Evolutionary conservation across 2,888 invertebrate species (phyloP).

Genomic region (Pantelozetes paolii): DNA sequence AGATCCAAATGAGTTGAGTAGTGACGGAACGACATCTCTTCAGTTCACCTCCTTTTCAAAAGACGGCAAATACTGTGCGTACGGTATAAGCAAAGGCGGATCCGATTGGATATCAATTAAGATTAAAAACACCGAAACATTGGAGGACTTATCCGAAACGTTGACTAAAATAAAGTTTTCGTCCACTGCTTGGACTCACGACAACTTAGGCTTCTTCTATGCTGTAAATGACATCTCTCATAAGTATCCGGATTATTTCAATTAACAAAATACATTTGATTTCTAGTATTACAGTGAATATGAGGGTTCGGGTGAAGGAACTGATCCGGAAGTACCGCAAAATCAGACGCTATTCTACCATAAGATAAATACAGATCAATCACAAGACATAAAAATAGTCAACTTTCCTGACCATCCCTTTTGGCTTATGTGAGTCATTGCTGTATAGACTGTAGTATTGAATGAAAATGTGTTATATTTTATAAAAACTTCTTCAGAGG

Average conservation of each 20-base stretch:
- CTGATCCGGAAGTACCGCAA: constrained; percentile 38
- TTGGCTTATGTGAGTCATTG: constrained; percentile 36
- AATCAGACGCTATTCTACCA: constrained; percentile 43
- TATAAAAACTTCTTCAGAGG: constrained; percentile 34
- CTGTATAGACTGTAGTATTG: background rate
- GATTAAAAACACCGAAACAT: constrained; percentile 52
- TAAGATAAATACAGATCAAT: constrained; percentile 36
- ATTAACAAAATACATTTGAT: too few species aligned
- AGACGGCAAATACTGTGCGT: constrained; percentile 54
- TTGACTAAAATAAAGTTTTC: constrained; percentile 55
- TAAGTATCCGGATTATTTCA: too few species aligned
- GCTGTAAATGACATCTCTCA: too few species aligned
- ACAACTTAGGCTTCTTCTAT: constrained; percentile 57
- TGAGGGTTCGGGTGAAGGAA: constrained; percentile 37
- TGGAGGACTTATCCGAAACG: constrained; percentile 54
- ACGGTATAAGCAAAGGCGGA: constrained; percentile 55
- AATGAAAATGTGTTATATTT: background rate
- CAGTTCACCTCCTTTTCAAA: constrained; percentile 50
- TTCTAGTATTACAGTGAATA: constrained; percentile 39
- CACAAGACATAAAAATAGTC: constrained; percentile 41
- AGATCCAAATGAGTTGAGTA: constrained; percentile 42
- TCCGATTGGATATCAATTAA: constrained; percentile 56
- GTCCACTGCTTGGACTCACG: constrained; percentile 55
- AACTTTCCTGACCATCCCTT: constrained; percentile 42
- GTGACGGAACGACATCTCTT: constrained; percentile 42